phyloP scores from a whole-genome alignment of 2,888 invertebrate genomes.

The Myopa tessellatipennis region DNA sequence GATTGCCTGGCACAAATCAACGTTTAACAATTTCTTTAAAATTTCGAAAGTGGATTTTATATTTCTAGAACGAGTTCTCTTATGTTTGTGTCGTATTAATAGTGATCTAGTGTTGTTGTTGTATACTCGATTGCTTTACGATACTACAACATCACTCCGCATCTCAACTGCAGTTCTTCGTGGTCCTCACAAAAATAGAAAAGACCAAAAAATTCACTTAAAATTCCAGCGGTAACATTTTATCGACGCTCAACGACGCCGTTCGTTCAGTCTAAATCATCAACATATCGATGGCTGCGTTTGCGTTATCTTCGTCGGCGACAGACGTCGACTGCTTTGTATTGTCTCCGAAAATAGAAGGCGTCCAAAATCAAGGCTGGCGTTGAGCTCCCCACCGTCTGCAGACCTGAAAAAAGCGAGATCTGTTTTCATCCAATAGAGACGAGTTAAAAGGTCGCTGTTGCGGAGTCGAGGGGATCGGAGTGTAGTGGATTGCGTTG shows the following conservation, averaged over 20 bases:
- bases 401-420: conserved; percentile 22
- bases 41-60: conserved; percentile 10
- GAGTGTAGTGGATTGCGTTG: not conserved
- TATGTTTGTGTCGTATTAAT: not conserved
- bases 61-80: not conserved
- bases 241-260: not conserved
- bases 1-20: conserved; percentile 8
- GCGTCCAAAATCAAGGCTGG: conserved; percentile 13
- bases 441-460: conserved; percentile 4
- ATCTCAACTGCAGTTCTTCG: not conserved
- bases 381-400: not conserved
- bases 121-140: no score
- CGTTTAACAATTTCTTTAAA: conserved; percentile 21
- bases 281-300: conserved; percentile 29
- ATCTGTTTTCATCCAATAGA: not conserved
- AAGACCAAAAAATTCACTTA: conserved; percentile 23
- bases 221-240: conserved; percentile 35
- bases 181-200: conserved; percentile 23
- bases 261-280: conserved; percentile 1
- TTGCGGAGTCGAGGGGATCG: not conserved
- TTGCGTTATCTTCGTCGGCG: conserved; percentile 27
- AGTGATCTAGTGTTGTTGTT: not conserved
- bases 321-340: conserved; percentile 3
- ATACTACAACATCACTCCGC: not conserved
- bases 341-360: conserved; percentile 27